Evolutionary conservation across 2,797 vertebrate species (phyloP).

Genomic region (Tauraco hartlaubi): DNA sequence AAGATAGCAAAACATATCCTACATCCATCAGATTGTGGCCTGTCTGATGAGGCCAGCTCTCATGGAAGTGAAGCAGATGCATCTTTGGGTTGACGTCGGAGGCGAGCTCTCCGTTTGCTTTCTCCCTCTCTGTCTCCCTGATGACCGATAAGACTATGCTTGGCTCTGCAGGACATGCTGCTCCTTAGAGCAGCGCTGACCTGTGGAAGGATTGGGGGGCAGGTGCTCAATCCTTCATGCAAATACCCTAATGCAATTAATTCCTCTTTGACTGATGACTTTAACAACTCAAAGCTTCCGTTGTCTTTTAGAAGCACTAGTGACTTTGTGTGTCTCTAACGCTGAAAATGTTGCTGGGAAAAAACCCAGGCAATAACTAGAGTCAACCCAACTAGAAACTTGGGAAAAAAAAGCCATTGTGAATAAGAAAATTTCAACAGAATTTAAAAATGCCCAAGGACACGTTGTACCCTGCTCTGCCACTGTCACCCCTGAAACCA

Average conservation of each 20-base stretch:
- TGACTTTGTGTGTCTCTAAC: background rate
- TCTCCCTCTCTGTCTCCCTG: background rate
- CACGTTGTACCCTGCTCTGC: background rate
- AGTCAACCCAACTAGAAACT: background rate
- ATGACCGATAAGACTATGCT: background rate
- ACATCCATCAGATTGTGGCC: background rate
- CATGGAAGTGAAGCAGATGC: background rate
- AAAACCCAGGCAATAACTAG: background rate
- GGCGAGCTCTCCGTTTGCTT: background rate
- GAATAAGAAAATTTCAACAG: background rate
- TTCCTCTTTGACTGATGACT: background rate
- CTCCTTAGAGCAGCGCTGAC: background rate
- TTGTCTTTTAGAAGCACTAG: background rate
- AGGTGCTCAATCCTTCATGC: background rate
- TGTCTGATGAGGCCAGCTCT: background rate
- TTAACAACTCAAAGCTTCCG: background rate
- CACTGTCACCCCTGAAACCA: background rate
- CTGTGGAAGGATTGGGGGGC: background rate
- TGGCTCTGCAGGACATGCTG: background rate
- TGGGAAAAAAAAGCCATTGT: background rate
- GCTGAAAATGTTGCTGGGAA: background rate
- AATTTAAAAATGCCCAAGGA: background rate
- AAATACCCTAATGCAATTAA: background rate
- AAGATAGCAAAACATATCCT: background rate
- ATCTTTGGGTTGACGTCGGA: background rate